A percentile compares a stretch with the other conserved stretches of the same genome.
Conservation (phyloP, 2,888 invertebrate species). For the Operophtera brumata region DNA sequence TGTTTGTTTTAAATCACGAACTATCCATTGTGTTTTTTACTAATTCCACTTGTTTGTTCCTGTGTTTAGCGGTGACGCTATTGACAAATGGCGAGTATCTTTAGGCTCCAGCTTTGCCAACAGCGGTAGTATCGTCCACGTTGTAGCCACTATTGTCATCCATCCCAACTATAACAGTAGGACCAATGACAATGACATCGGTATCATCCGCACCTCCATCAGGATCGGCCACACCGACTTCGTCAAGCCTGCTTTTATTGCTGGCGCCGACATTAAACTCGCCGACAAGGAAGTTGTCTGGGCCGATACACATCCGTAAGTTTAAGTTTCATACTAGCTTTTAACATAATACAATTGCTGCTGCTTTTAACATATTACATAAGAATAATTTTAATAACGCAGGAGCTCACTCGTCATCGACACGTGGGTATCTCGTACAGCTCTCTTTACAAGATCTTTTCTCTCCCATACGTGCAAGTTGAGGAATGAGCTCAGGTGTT, state of each 20-base stretch:
- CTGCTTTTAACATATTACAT: no score
- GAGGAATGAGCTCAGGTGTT: no score
- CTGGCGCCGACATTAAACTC: constrained; percentile 45
- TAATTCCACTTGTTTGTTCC: constrained; percentile 15
- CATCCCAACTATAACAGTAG: constrained; percentile 52
- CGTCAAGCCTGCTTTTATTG: constrained; percentile 25
- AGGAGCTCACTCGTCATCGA: no score
- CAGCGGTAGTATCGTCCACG: constrained; percentile 47
- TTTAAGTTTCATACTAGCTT: no score
- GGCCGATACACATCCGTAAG: constrained; percentile 48
- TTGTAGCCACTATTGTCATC: constrained; percentile 22
- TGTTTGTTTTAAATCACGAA: no score
- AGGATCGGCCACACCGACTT: constrained; percentile 26
- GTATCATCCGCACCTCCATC: constrained; percentile 37
- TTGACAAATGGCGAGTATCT: constrained; percentile 45
- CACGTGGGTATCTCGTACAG: no score
- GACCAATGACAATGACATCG: constrained; percentile 45
- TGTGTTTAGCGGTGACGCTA: constrained; percentile 32
- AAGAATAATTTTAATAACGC: no score
- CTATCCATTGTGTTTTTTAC: background rate
- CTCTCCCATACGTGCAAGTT: no score
- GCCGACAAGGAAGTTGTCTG: constrained; percentile 49
- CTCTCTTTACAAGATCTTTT: no score
- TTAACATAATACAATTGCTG: no score
- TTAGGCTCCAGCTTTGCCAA: constrained; percentile 51